phyloP scores from a whole-genome alignment of 2,888 invertebrate species.

The Cyaniris semiargus region DNA sequence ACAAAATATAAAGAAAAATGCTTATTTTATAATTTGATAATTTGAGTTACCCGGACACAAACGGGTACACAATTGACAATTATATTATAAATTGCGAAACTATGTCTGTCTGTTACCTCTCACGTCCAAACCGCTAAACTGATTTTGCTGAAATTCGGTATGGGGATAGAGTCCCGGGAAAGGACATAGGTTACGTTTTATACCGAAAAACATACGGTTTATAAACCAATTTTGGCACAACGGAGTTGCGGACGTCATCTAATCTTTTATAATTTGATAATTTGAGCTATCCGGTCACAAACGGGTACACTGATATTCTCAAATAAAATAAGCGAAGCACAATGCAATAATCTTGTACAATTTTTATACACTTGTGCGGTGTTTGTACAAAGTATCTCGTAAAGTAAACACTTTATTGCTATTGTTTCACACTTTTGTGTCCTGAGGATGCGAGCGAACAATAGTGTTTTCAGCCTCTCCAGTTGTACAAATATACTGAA shows the following conservation, averaged over 20 bases:
- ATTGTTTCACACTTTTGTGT: conserved; percentile 13
- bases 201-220: too few relatives aligned
- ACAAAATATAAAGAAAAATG: neutral
- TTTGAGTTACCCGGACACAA: neutral
- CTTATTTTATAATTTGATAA: too few relatives aligned
- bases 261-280: neutral
- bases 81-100: neutral
- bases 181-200: too few relatives aligned
- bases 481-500: conserved; percentile 66
- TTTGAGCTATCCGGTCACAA: neutral
- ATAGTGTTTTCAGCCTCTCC: conserved; percentile 52
- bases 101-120: neutral
- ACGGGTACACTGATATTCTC: neutral
- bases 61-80: neutral
- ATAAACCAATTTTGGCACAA: too few relatives aligned
- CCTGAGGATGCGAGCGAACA: conserved; percentile 31
- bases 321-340: conserved; percentile 8
- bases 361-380: conserved; percentile 22
- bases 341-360: conserved; percentile 15
- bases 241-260: too few relatives aligned
- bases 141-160: neutral
- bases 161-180: too few relatives aligned
- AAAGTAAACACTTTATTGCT: conserved; percentile 25
- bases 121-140: neutral
- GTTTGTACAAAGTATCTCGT: conserved; percentile 26